Conservation (phyloP, 2,113 vertebrate genomes). For the Sebastes schlegelii region DNA sequence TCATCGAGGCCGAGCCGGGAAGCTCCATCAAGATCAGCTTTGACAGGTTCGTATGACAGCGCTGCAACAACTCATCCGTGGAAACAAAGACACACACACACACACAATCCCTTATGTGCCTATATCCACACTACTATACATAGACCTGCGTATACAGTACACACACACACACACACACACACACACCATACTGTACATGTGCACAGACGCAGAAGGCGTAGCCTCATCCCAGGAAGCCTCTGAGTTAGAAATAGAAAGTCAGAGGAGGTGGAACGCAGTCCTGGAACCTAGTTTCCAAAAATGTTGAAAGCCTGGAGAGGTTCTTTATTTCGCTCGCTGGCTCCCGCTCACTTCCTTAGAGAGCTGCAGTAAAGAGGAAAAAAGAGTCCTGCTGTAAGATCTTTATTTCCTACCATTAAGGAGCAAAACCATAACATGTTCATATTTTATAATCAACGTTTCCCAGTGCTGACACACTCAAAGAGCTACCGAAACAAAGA, state of each 20-base stretch:
- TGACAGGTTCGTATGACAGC: slow-evolving; percentile 89
- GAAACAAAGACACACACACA: slow-evolving; percentile 28
- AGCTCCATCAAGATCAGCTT: slow-evolving; percentile 99
- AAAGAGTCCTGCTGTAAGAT: slow-evolving; percentile 22
- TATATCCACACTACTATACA: not conserved
- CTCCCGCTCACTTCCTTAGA: slow-evolving; percentile 9
- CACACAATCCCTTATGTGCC: not conserved
- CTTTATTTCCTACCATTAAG: slow-evolving; percentile 29
- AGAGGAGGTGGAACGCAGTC: slow-evolving; percentile 26
- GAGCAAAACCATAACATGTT: slow-evolving; percentile 23
- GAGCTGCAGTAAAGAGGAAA: slow-evolving; percentile 21
- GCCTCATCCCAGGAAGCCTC: not conserved
- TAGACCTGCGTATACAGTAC: not conserved
- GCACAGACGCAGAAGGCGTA: not conserved
- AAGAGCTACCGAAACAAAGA: slow-evolving; percentile 4
- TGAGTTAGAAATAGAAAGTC: slow-evolving; percentile 35
- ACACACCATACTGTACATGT: not conserved
- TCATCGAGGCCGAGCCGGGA: slow-evolving; percentile 96
- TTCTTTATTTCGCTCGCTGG: slow-evolving; percentile 33
- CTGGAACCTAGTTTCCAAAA: slow-evolving; percentile 42
- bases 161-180: not conserved
- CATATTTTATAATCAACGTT: slow-evolving; percentile 23
- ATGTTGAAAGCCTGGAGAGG: slow-evolving; percentile 45
- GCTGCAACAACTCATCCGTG: slow-evolving; percentile 45
- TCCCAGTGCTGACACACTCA: slow-evolving; percentile 5